Base-by-base conservation (phyloP, 2,113 vertebrate genomes). In the Takifugu bimaculatus region DNA sequence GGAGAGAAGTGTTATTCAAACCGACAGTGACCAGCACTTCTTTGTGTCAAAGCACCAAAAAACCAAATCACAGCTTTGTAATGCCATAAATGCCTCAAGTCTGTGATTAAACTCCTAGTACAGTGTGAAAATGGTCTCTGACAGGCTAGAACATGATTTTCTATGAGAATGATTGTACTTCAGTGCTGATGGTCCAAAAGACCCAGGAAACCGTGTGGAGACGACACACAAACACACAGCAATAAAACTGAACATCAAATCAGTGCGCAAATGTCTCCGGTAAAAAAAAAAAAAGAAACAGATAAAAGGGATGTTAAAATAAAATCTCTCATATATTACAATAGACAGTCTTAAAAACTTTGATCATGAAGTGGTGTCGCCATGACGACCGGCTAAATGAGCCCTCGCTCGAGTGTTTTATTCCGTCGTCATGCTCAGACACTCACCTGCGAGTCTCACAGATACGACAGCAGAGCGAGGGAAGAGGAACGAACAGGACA, bases 401-500 rank as follows among this genome's bases (percentile, higher is more conserved):
- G 44, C 44, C 13, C 44, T 13, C 12, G 13, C 12, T 4, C 4
- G 13, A 48, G 45, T 48, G 45, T 15, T n/a, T 48, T 14, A 6
- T 48, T n/a, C 45, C 45, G 45, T 62, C 39, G 27, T 2, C 60
- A 63, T 70, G 88, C 79, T 90, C 87, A 87, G 79, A 87, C n/a
- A 83, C 90, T 87, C 89, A 91, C 88, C 84, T 91, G 74, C 45
- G 52, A 27, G 63, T 61, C 53, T 58, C 70, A 65, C 64, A 72
- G 13, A 63, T 10, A 55, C 29, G 51, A 62, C 7, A 54, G 52
- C 11, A 69, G 53, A 55, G 54, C 2, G 52, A 58, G 13, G 6
- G 13, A 20, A 54, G 64, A 57, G 79, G 54, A 72, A 69, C 26
- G 51, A 66, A 80, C 53, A 70, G 48, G 63, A 52, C 10, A 45